These are phyloP conservation scores for Lytechinus variegatus DNA, from an alignment of 35 echinoderm and acorn worm species.

Conservation along the genomic window DNA sequence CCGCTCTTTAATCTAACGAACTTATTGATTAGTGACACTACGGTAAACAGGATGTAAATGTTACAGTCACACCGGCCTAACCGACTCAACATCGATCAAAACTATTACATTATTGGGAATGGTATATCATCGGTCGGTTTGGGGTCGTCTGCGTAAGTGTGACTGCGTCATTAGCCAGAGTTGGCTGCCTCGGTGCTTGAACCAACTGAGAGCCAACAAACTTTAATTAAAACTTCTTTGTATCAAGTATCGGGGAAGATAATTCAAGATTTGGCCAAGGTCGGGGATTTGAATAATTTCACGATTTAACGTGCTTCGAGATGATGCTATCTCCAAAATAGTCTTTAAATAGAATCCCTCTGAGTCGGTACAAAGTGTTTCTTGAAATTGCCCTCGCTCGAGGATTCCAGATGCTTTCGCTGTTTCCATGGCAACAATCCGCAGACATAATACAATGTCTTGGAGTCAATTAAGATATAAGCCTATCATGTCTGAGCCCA, in stretches of 20 bases:
- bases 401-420: not conserved
- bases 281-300: not conserved
- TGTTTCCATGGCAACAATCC: not conserved
- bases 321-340: not conserved
- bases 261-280: not conserved
- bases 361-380: not conserved
- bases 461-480: not conserved
- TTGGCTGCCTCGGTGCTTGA: not conserved
- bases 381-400: not conserved
- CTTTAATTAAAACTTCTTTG: not conserved
- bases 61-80: no score
- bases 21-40: constrained; percentile 5
- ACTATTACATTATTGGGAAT: no score
- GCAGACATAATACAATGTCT: not conserved
- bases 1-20: not conserved
- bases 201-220: not conserved
- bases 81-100: no score
- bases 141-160: no score
- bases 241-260: not conserved
- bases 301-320: not conserved
- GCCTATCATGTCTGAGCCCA: not conserved
- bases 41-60: not conserved
- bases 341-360: not conserved
- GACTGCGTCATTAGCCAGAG: not conserved
- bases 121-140: no score